Conservation (phyloP, 1,140 invertebrate genomes). For the Gryllus bimaculatus region DNA sequence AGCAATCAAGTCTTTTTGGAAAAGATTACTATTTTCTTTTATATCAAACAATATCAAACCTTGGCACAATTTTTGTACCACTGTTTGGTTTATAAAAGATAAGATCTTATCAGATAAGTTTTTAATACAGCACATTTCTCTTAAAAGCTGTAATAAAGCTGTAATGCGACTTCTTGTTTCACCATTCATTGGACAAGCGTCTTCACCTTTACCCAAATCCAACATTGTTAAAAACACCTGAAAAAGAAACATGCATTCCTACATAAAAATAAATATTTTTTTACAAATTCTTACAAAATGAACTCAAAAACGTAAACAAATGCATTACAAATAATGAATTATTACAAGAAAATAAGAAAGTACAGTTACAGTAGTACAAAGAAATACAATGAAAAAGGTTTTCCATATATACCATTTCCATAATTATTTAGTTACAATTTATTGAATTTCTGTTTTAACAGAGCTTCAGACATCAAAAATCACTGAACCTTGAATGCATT, state of each 20-base stretch:
- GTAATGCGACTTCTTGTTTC: conserved; percentile 19
- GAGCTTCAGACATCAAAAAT: too few relatives aligned
- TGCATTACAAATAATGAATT: too few relatives aligned
- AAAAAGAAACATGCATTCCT: background rate
- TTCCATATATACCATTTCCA: too few relatives aligned
- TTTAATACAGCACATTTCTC: conserved; percentile 34
- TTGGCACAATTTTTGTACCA: conserved; percentile 20
- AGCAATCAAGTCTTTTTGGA: conserved; percentile 33
- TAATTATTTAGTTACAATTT: too few relatives aligned
- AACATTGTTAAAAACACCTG: conserved; percentile 21
- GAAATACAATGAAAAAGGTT: too few relatives aligned
- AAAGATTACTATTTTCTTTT: conserved; percentile 19
- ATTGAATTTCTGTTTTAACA: too few relatives aligned
- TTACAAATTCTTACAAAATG: too few relatives aligned
- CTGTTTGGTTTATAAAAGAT: conserved; percentile 6
- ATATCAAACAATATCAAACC: conserved; percentile 15
- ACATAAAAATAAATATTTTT: too few relatives aligned
- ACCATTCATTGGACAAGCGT: conserved; percentile 17
- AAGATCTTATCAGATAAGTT: conserved; percentile 10
- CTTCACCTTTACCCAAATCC: conserved; percentile 23
- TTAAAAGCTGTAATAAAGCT: conserved; percentile 40
- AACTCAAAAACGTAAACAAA: too few relatives aligned
- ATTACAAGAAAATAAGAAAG: too few relatives aligned
- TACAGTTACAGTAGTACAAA: too few relatives aligned
- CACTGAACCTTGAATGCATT: too few relatives aligned